These are phyloP conservation scores for Lutjanus campechanus DNA, from an alignment of 2,797 vertebrate species.

Conservation along the genomic window DNA sequence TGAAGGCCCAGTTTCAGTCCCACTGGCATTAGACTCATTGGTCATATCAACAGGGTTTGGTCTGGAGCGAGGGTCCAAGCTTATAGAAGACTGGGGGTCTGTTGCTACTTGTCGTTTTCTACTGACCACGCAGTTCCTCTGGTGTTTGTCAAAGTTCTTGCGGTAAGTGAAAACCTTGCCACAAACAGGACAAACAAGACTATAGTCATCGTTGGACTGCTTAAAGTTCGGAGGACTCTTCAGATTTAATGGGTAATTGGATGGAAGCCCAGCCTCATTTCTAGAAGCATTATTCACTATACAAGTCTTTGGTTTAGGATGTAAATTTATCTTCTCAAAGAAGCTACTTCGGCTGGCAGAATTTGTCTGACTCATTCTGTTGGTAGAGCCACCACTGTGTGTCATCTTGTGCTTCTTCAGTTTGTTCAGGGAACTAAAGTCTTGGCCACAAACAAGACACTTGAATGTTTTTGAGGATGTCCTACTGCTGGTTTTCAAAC, in stretches of 20 bases:
- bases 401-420: conserved; percentile 30
- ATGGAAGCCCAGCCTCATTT: conserved; percentile 6
- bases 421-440: conserved; percentile 29
- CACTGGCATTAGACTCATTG: background rate
- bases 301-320: conserved; percentile 5
- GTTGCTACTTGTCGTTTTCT: conserved; percentile 25
- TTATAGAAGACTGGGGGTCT: conserved; percentile 6
- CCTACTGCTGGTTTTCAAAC: conserved; percentile 9
- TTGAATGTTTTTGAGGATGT: conserved; percentile 35
- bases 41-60: background rate
- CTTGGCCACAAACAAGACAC: conserved; percentile 32
- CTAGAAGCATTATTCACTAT: background rate
- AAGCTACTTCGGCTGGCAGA: conserved; percentile 7
- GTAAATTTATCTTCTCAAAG: conserved; percentile 20
- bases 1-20: conserved; percentile 17
- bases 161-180: conserved; percentile 35
- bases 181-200: conserved; percentile 37
- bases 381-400: background rate
- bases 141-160: conserved; percentile 52
- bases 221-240: conserved; percentile 9
- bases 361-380: background rate
- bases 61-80: background rate
- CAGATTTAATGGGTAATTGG: background rate
- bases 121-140: conserved; percentile 25
- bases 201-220: background rate